Evolutionary conservation across 1,140 invertebrate genomes (phyloP).

Genomic region (Drosophila lini): DNA sequence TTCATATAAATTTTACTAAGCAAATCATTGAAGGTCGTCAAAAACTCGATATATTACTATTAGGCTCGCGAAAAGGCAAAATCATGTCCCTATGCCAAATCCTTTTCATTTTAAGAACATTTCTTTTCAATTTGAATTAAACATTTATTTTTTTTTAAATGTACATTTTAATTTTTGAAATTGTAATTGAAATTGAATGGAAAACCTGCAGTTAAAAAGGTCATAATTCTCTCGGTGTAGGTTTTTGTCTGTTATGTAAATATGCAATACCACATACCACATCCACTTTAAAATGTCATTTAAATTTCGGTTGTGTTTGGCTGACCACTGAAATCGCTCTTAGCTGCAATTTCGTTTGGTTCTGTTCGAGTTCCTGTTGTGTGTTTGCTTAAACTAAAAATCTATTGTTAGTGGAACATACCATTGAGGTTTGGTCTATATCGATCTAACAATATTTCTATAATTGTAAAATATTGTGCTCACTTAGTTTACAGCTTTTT

Average conservation of each 20-base stretch:
- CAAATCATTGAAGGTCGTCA: no score
- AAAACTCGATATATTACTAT: no score
- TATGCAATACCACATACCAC: not conserved
- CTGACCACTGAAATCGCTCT: constrained; percentile 21
- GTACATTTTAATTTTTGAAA: not conserved
- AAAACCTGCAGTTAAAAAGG: no score
- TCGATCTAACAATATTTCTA: not conserved
- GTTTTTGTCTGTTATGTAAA: not conserved
- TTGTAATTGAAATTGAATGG: no score
- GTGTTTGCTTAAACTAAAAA: not conserved
- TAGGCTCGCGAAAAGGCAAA: no score
- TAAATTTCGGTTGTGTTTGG: constrained; percentile 13
- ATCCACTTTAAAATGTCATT: constrained; percentile 5
- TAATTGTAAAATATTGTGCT: not conserved
- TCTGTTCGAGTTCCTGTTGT: not conserved
- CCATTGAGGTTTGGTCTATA: not conserved
- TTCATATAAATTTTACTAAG: no score
- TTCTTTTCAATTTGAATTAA: not conserved
- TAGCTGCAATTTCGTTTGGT: not conserved
- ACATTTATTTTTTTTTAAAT: no score
- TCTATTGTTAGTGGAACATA: not conserved
- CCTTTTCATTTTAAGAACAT: not conserved
- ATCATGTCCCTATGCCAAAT: no score
- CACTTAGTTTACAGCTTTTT: not conserved
- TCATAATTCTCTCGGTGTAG: not conserved